A percentile compares a stretch with the other conserved stretches of the same genome.
phyloP scores from a whole-genome alignment of 1,140 invertebrate genomes.

The Diabrotica undecimpunctata region DNA sequence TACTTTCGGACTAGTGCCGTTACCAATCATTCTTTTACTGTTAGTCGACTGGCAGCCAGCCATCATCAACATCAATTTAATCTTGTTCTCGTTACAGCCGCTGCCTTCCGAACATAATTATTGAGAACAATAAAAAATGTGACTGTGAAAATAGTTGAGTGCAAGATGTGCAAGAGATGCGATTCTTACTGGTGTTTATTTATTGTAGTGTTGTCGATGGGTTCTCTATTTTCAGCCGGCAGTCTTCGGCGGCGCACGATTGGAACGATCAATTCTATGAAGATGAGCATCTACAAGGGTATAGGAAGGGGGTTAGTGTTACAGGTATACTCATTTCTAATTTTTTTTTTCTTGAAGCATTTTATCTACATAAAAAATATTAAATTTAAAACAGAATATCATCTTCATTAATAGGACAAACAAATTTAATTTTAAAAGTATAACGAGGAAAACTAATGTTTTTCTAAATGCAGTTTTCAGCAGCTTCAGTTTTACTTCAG shows the following conservation, averaged over 20 bases:
- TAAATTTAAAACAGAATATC: too few species aligned
- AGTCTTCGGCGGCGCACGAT: neutral
- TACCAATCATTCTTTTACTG: constrained; percentile 26
- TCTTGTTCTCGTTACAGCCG: constrained; percentile 10
- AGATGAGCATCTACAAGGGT: constrained; percentile 10
- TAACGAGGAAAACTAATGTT: too few species aligned
- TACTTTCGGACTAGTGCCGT: constrained; percentile 24
- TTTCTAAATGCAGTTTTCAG: too few species aligned
- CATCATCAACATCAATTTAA: constrained; percentile 2
- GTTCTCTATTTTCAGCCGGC: neutral
- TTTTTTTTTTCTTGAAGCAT: too few species aligned
- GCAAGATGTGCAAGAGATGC: constrained; percentile 13
- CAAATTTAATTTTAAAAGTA: too few species aligned
- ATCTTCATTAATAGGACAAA: too few species aligned
- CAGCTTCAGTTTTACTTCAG: too few species aligned
- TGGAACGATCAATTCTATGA: neutral
- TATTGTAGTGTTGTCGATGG: constrained; percentile 3
- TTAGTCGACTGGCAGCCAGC: constrained; percentile 13
- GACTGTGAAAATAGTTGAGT: neutral
- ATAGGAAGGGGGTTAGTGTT: constrained; percentile 20
- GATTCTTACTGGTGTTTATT: constrained; percentile 14
- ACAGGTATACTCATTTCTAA: constrained; percentile 11
- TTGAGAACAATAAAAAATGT: constrained; percentile 8
- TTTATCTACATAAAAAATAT: too few species aligned
- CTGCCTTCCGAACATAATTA: neutral